These are phyloP conservation scores for Dendroctonus valens DNA, from an alignment of 1,140 invertebrate genomes.

Conservation along the genomic window DNA sequence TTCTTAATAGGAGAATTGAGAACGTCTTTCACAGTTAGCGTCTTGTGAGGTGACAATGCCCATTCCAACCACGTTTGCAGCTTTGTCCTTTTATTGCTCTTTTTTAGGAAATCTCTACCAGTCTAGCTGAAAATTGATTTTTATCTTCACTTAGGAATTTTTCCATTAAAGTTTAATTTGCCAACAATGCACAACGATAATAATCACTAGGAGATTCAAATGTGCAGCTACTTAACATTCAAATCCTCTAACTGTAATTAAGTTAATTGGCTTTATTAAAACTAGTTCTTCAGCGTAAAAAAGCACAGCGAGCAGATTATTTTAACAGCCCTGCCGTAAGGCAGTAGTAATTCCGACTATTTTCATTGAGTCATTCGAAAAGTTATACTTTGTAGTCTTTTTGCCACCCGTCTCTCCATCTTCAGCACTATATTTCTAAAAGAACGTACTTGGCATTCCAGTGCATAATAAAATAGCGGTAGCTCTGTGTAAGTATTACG, in stretches of 20 bases:
- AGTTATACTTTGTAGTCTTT: background rate
- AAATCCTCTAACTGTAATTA: slow-evolving; percentile 18
- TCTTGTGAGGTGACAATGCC: too few species aligned
- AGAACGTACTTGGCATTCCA: slow-evolving; percentile 32
- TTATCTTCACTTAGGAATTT: background rate
- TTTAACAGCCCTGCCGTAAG: too few species aligned
- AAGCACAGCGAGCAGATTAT: too few species aligned
- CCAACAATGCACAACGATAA: background rate
- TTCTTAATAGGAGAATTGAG: too few species aligned
- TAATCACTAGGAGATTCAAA: too few species aligned
- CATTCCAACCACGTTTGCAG: too few species aligned
- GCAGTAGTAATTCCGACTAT: background rate
- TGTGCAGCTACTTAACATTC: slow-evolving; percentile 12
- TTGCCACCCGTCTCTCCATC: slow-evolving; percentile 6
- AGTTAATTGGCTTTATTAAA: slow-evolving; percentile 27
- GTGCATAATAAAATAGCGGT: slow-evolving; percentile 38
- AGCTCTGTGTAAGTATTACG: slow-evolving; percentile 33
- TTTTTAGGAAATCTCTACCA: too few species aligned
- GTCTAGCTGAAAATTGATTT: too few species aligned
- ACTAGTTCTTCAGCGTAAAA: background rate
- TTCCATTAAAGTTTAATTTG: background rate
- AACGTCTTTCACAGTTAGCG: too few species aligned
- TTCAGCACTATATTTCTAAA: slow-evolving; percentile 9
- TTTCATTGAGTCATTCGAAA: slow-evolving; percentile 18
- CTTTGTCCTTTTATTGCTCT: too few species aligned